Evolutionary conservation across 2,113 vertebrate species (phyloP), one percentile per base, ranked within the genome.

Genomic region (Rhynchomys soricoides): DNA sequence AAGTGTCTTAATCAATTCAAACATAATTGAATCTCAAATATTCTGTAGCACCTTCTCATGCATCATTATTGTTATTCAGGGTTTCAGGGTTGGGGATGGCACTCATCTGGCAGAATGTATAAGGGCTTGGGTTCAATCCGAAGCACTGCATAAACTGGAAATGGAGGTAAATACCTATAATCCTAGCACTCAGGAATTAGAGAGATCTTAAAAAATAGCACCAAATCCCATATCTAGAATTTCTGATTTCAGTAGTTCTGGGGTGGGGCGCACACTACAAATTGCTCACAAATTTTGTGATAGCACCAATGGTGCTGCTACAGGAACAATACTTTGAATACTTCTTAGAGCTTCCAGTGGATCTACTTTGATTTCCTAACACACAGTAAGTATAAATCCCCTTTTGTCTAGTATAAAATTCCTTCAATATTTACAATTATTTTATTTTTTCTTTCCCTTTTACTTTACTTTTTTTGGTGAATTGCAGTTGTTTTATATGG

Each of bases 391-490:
- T 75, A 94, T 59, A 86, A 89, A 40, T 40, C 7, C 19, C 77
- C 64, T 85, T 90, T 37, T 34, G 64, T 66, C 62, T 31, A 94
- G 79, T 70, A 90, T 87, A 87, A 40, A 12, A 87, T 71, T 85
- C 75, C 8, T 74, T 89, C 37, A 86, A 37, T 92, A 86, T 70
- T 93, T 95, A 90, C 89, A 95, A 34, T 45, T 62, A 13, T 89
- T 89, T 73, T 19, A 5, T 55, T 86, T 62, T 50, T 86, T 89
- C 31, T n/a, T 90, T 78, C 29, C 50, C 29, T 75, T 55, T n/a
- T 8, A 31, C 85, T 86, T 81, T 43, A 91, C 19, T 52, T 16
- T 13, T 73, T 90, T 59, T 83, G 43, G 57, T 43, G 64, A 91
- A 93, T 50, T 37, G 45, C 34, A 90, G 45, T 86, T 86, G 5